Evolutionary conservation across 2,113 vertebrate species (phyloP).

Genomic region (Spermophilus dauricus): DNA sequence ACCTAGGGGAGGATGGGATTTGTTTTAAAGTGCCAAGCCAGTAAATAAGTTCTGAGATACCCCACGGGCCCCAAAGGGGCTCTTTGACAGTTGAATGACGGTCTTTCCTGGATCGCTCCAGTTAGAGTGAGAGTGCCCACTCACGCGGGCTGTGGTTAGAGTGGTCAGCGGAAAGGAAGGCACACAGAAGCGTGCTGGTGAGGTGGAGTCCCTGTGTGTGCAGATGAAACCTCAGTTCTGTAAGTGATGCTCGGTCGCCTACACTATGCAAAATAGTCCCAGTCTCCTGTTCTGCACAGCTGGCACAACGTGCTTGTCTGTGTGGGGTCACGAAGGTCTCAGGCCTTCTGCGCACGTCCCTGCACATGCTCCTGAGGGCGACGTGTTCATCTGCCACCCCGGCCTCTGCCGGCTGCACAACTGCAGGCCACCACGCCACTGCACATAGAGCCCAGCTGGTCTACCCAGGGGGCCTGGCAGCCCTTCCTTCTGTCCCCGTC

Average conservation of each 20-base stretch:
- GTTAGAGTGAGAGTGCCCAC: background rate
- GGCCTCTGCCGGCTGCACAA: too few species aligned
- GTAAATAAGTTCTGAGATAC: background rate
- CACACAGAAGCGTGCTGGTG: too few species aligned
- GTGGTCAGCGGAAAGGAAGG: background rate
- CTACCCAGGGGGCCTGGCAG: too few species aligned
- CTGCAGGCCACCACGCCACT: too few species aligned
- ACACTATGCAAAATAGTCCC: too few species aligned
- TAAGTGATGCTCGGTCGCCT: too few species aligned
- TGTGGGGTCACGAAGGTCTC: accelerated
- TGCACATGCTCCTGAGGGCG: too few species aligned
- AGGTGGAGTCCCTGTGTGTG: too few species aligned
- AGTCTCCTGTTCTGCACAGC: accelerated
- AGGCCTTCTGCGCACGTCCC: background rate
- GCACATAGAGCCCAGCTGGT: background rate
- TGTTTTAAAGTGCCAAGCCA: background rate
- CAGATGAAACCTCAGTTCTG: too few species aligned
- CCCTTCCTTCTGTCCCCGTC: background rate
- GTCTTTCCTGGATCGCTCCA: too few species aligned
- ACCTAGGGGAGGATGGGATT: too few species aligned
- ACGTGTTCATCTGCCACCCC: background rate
- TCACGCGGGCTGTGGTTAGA: background rate
- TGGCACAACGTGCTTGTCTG: too few species aligned
- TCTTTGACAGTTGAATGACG: background rate
- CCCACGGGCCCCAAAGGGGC: background rate